Evolutionary conservation across 2,113 vertebrate species (phyloP), one percentile per base, ranked within the genome.

Genomic region (Todiramphus saurophagus): DNA sequence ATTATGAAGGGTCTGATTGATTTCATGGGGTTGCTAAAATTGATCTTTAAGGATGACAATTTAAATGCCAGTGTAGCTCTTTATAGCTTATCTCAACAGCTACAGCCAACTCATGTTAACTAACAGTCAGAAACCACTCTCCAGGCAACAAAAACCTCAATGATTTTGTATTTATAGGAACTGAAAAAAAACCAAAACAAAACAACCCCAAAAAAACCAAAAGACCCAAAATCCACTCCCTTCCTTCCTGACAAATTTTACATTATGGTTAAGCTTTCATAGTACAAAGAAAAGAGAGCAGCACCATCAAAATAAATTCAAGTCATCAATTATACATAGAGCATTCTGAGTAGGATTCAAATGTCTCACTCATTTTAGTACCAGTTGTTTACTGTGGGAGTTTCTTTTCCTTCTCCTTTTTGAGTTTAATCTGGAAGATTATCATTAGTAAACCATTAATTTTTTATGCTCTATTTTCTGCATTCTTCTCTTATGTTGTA

Each of bases 401-500:
- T 91, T n/a, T 39, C 46, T 87, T 66, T 69, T 21, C 68, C 39
- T 20, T 87, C 74, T 87, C 50, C 39, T 82, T 87, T 93, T 91
- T 92, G 85, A 50, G 53, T 77, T 90, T 89, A 83, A 97, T 94
- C 85, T 83, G 58, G 93, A 95, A 95, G 89, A 86, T 93, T 97
- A 97, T 96, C 94, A 92, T 97, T 94, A 96, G 80, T 81, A 91
- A 97, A 97, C 83, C 53, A 92, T 97, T 83, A 87, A 82, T 94
- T 97, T 97, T 96, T 94, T 91, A 97, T 97, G 95, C 67, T 96
- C 82, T 50, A 81, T 97, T 97, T 98, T 98, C 96, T 83, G 55
- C 93, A 95, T 94, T 97, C 94, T 96, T 93, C 91, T 93, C 83
- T 84, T 84, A 76, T 72, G 78, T 92, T 93, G 97, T 87, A 91